Base-by-base conservation (phyloP, 1,140 invertebrate genomes). In the Potamilus streckersoni region DNA sequence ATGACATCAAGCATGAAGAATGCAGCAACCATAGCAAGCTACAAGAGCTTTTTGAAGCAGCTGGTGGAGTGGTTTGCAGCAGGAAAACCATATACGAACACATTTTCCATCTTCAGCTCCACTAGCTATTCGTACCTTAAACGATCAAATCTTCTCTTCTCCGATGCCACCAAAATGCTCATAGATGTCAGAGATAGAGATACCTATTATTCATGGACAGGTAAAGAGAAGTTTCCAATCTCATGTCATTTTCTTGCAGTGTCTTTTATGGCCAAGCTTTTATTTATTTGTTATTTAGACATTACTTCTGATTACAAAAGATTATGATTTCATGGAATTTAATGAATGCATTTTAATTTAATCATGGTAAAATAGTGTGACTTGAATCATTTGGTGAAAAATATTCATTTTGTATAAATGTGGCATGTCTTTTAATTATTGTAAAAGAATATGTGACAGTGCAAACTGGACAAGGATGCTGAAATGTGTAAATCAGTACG, bases 161-260 rank as follows among this genome's bases (percentile, higher is more conserved):
- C 84, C 38, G 89, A 90, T 77, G 83, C 80, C 19, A 89, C 89
- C 1, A 78, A 80, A 66, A 72, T 65, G n/a, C 78, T 90, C 17
- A 73, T 82, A 13, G 87, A 89, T 75, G 82, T 89, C 55, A 82
- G 79, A 19, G 74, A 79, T 15, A 83, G 78, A 58, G 68, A 84
- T 17, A 86, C 79, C 31, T 89, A 89, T 80, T 88, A 87, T 67
- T 80, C 77, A n/a, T 89, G 88, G 88, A 84, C 87, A 80, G 86
- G 87, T 87, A 78, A 86, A 84, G 84, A 71, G n/a, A n/a, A 17
- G 2, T 27, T 23, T 1, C 38, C 63, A 8, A 49, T 49, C 38
- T 11, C 38, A 49, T 0, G 6, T 49, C 23, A 0, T 23, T 16
- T 31, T 2, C 27, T n/a, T 19, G 17, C 65, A 67, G 49, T 11